Base-by-base conservation (phyloP, 2,888 invertebrate genomes). In the Byasa hedistus region DNA sequence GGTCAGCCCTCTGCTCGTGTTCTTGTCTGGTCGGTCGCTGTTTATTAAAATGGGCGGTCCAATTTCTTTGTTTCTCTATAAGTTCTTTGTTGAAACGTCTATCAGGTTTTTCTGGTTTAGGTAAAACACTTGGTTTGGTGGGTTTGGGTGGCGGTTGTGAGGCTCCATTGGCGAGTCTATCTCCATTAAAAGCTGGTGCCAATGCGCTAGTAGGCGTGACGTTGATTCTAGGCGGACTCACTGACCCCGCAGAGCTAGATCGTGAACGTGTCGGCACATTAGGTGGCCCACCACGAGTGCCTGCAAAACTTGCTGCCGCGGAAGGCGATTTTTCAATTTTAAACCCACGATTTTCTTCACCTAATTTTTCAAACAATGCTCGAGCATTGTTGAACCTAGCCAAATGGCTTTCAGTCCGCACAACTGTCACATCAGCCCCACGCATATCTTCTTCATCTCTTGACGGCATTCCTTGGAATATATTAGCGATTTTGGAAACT, bases 311-410 rank as follows among this genome's bases (percentile, higher is more conserved):
- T 70, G 82, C 92, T 79, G 82, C 93, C 77, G 85, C 93, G 77
- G 82, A 93, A 73, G 83, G 93, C 82, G 85, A 94, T 89, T 92
- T 92, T 68, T 94, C 94, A 68, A 94, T 92, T 72, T 86, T 85
- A 74, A 90, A 89, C 62, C 93, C 90, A 73, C 94, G 93, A 84
- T 94, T 94, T 83, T 96, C 95, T 84, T 96, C 93, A 75, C 97
- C 95, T 71, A 98, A 92, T 81, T 97, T 97, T 85, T 98, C 98
- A 84, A 98, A 98, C 66, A 98, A 93, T 55, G 98, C 98, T 70
- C 97, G 93, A 3, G 98, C 98, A 85, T 96, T 97, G 85, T 98
- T 97, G 84, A 98, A 98, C 70, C 97, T 92, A n/a, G 97, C 96
- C 77, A 97, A 94, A 83, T 97, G 97, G 78, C 97, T 97, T 87